Evolutionary conservation across 2,113 vertebrate genomes (phyloP).

Genomic region (Himantopus leucocephalus): DNA sequence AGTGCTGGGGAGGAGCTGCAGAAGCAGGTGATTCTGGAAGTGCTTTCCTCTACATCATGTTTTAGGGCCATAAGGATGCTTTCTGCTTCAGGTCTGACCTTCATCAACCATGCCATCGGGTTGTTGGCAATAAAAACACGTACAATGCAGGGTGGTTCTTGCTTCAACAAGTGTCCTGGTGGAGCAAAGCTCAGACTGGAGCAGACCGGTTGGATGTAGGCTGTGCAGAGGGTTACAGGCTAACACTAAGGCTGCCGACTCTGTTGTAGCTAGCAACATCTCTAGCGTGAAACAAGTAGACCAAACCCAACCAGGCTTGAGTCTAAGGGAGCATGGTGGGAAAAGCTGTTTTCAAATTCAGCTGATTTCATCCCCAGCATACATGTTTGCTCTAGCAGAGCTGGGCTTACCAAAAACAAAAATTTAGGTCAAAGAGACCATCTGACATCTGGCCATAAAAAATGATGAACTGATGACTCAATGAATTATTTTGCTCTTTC

Average conservation of each 20-base stretch:
- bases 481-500: neutral
- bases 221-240: neutral
- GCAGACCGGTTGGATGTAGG: neutral
- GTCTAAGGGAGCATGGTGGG: neutral
- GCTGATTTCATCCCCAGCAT: neutral
- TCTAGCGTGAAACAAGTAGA: neutral
- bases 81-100: neutral
- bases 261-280: neutral
- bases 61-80: neutral
- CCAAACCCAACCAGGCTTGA: neutral
- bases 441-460: neutral
- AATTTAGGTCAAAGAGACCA: neutral
- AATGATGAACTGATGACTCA: neutral
- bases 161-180: neutral
- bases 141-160: neutral
- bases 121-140: neutral
- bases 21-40: neutral
- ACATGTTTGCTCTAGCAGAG: neutral
- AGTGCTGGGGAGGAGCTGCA: neutral
- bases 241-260: neutral
- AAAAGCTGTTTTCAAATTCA: neutral
- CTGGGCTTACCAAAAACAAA: neutral
- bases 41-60: neutral
- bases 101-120: neutral
- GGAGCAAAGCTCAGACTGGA: neutral